Conservation (phyloP, 1,140 invertebrate genomes). For the Samia ricini region DNA sequence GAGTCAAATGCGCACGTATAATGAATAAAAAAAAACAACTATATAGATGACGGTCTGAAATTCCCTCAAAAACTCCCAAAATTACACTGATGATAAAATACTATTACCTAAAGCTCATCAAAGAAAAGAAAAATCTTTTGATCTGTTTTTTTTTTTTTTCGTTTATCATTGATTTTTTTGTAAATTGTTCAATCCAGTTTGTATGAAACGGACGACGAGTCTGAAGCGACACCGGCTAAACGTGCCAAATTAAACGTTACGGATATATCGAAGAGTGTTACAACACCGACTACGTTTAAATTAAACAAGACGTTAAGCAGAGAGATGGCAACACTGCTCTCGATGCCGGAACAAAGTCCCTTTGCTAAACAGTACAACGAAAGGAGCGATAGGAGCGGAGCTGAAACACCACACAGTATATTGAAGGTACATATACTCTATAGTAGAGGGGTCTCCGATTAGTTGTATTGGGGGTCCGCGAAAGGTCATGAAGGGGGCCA, state of each 20-base stretch:
- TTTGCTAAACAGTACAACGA: slow-evolving; percentile 21
- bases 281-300: slow-evolving; percentile 13
- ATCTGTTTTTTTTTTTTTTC: no score
- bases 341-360: slow-evolving; percentile 47
- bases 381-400: slow-evolving; percentile 40
- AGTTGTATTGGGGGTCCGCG: no score
- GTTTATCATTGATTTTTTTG: no score
- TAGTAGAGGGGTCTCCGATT: no score
- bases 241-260: slow-evolving; percentile 37
- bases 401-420: slow-evolving; percentile 66
- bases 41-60: no score
- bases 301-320: slow-evolving; percentile 35
- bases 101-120: no score
- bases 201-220: slow-evolving; percentile 25
- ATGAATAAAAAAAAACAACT: no score
- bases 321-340: slow-evolving; percentile 52
- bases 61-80: no score
- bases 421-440: slow-evolving; percentile 58
- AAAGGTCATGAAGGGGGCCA: no score
- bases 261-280: slow-evolving; percentile 27
- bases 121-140: no score
- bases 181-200: slow-evolving; percentile 24
- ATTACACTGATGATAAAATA: no score
- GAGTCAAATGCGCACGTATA: no score
- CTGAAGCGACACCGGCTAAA: slow-evolving; percentile 48